phyloP scores from a whole-genome alignment of 2,888 invertebrate species.

The Idaea biselata region DNA sequence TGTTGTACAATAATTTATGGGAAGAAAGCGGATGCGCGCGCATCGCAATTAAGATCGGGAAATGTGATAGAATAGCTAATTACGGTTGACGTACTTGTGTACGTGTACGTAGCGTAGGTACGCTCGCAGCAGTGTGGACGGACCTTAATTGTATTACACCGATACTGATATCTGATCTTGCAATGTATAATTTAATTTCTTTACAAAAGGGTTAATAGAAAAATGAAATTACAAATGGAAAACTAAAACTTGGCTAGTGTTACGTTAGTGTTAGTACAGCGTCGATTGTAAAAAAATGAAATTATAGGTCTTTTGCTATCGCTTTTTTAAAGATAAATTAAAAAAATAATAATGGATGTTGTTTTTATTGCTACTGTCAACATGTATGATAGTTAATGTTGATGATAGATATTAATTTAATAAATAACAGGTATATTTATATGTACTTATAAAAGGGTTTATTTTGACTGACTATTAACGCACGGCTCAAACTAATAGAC shows the following conservation, averaged over 20 bases:
- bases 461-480: too few species aligned
- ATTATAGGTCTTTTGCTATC: not conserved
- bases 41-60: constrained; percentile 72
- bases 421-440: not conserved
- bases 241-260: not conserved
- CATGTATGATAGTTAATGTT: not conserved
- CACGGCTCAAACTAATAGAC: too few species aligned
- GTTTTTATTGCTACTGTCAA: not conserved
- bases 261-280: not conserved
- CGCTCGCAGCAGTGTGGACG: too few species aligned
- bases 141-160: not conserved
- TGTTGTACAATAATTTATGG: constrained; percentile 37
- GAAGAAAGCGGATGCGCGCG: constrained; percentile 68
- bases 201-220: not conserved
- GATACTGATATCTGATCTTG: not conserved
- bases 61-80: constrained; percentile 64
- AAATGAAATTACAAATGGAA: not conserved
- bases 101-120: not conserved
- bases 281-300: not conserved
- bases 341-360: not conserved
- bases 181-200: not conserved
- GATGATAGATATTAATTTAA: not conserved
- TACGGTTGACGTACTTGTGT: constrained; percentile 48
- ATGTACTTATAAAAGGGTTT: too few species aligned
- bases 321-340: not conserved